Evolutionary conservation across 2,888 invertebrate species (phyloP).

Genomic region (Drosophila neutralis): DNA sequence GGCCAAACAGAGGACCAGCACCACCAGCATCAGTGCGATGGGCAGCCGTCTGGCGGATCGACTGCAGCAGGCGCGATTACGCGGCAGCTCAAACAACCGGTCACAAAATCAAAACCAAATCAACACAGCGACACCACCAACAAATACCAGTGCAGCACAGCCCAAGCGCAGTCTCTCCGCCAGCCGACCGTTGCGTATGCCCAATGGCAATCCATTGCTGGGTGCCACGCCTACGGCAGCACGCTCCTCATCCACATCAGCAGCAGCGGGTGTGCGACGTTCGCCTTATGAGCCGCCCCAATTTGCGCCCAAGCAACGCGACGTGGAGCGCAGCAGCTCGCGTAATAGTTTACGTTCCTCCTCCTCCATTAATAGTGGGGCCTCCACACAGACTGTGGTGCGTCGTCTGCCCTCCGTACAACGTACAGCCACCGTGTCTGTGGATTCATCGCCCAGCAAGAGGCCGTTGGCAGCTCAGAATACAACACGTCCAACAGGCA

Average conservation of each 20-base stretch:
- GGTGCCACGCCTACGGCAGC: slow-evolving; percentile 86
- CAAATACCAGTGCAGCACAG: slow-evolving; percentile 15
- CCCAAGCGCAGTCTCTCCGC: slow-evolving; percentile 65
- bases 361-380: slow-evolving; percentile 93
- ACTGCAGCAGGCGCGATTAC: slow-evolving; percentile 66
- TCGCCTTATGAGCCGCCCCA: slow-evolving; percentile 37
- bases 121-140: slow-evolving; percentile 9
- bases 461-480: slow-evolving; percentile 86
- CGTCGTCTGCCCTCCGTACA: slow-evolving; percentile 87
- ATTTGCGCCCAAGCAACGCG: slow-evolving; percentile 81
- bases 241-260: slow-evolving; percentile 79
- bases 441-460: slow-evolving; percentile 83
- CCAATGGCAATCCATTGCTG: slow-evolving; percentile 87
- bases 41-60: slow-evolving; percentile 71
- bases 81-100: slow-evolving; percentile 45
- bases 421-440: slow-evolving; percentile 79
- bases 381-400: slow-evolving; percentile 92
- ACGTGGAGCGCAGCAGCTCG: slow-evolving; percentile 91
- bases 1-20: slow-evolving; percentile 61
- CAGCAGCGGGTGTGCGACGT: slow-evolving; percentile 43
- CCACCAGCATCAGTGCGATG: slow-evolving; percentile 61
- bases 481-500: slow-evolving; percentile 79
- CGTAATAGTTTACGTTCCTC: slow-evolving; percentile 93
- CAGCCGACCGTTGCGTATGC: slow-evolving; percentile 87
- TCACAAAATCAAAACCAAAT: slow-evolving; percentile 58